Evolutionary conservation across 1,140 invertebrate species (phyloP).

Genomic region (Mizuhopecten yessoensis): DNA sequence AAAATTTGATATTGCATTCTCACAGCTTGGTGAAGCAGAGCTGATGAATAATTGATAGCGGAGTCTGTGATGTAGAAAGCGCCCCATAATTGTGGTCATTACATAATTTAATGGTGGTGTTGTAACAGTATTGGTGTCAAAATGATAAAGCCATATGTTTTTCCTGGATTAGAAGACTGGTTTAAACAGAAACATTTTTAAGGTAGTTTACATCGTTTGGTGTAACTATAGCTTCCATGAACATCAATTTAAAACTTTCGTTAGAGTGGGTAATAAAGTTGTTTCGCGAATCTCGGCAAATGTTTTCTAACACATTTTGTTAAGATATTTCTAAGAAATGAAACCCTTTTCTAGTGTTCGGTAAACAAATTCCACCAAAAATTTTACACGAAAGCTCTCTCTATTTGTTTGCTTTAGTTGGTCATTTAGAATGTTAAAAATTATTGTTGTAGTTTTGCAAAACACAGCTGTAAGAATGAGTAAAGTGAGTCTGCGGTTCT

Average conservation of each 20-base stretch:
- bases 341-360: too few species aligned
- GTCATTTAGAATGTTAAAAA: too few species aligned
- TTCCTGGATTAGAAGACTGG: neutral
- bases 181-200: neutral
- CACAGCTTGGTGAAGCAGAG: constrained; percentile 36
- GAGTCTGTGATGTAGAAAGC: constrained; percentile 1
- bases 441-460: too few species aligned
- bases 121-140: constrained; percentile 3
- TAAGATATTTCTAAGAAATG: too few species aligned
- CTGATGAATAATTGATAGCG: constrained; percentile 9
- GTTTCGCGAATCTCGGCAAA: too few species aligned
- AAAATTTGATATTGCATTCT: constrained; percentile 40
- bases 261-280: too few species aligned
- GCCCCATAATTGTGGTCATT: constrained; percentile 6
- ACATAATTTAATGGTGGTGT: constrained; percentile 32
- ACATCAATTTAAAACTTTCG: neutral
- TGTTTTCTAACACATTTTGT: too few species aligned
- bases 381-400: too few species aligned
- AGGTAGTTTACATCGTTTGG: neutral
- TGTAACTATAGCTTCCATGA: neutral
- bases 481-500: too few species aligned
- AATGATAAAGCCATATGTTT: constrained; percentile 8
- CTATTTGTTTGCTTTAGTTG: too few species aligned
- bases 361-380: too few species aligned
- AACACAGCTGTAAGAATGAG: too few species aligned